Evolutionary conservation across 2,888 invertebrate genomes (phyloP), one percentile per base, ranked within the genome.

Genomic region (Idaea aversata): DNA sequence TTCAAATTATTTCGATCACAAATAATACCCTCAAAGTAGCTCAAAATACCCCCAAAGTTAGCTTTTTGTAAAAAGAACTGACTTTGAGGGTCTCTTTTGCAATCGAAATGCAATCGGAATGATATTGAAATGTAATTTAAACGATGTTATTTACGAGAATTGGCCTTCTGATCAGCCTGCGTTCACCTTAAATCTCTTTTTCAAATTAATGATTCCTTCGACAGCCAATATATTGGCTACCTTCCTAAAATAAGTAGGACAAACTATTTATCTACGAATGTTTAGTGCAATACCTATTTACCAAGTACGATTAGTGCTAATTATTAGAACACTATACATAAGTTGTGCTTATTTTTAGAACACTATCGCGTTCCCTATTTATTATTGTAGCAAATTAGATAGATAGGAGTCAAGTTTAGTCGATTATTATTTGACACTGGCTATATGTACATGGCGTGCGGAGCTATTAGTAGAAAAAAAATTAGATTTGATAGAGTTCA

Each of bases 261-360:
- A 72, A 65, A 66, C 63, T 70, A 70, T 63, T 69, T 68, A 61
- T 67, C 47, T 47, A 59, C 6, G 61, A 62, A 59, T 58, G 15
- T 64, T 70, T 75, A 79, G 79, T 82, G 79, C 79, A 80, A 81
- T 82, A 81, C 70, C 47, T 47, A 47, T 47, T 71, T 68, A 74
- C 71, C 74, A 75, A 77, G 77, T 77, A 72, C 67, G 66, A 68
- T 68, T 35, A 64, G 71, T 73, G 70, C 47, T 47, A 2, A 25
- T 25, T 47, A 13, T 47, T 67, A 68, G 62, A 67, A 70, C 57
- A 47, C 68, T 67, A 71, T 69, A 25, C 67, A 67, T 64, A 67
- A 68, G 68, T 36, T 64, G 71, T 73, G 70, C 47, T 47, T 25
- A 25, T 1, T 47, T 47, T 47, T 67, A 68, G 61, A 67, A 70